Evolutionary conservation across 2,888 invertebrate species (phyloP).

Genomic region (Asteroscopus sphinx): DNA sequence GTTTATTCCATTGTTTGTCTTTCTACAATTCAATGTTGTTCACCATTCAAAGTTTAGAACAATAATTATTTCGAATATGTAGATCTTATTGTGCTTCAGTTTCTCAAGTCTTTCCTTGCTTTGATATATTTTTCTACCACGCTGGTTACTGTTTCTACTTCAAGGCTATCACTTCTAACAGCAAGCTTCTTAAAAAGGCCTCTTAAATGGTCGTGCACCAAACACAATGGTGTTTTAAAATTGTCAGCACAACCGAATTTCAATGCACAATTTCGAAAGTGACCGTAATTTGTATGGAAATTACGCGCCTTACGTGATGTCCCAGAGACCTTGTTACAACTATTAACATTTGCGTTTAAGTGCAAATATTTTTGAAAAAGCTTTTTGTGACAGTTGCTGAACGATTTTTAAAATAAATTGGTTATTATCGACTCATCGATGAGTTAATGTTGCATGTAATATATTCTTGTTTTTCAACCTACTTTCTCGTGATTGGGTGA

Average conservation of each 20-base stretch:
- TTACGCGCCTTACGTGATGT: constrained; percentile 77
- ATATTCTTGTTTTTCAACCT: constrained; percentile 28
- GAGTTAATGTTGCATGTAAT: constrained; percentile 25
- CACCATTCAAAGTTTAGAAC: background rate
- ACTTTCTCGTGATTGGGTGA: constrained; percentile 40
- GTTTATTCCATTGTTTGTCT: background rate
- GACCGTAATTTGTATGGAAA: constrained; percentile 86
- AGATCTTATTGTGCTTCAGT: constrained; percentile 1
- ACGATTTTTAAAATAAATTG: constrained; percentile 21
- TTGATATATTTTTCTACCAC: background rate
- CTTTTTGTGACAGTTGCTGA: constrained; percentile 20
- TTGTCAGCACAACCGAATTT: constrained; percentile 74
- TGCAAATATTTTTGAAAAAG: constrained; percentile 49
- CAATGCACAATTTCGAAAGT: constrained; percentile 85
- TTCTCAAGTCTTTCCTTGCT: background rate
- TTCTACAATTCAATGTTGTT: background rate
- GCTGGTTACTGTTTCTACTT: constrained; percentile 1
- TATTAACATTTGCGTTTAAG: constrained; percentile 69
- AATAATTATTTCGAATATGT: constrained; percentile 10
- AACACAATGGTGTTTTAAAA: constrained; percentile 80
- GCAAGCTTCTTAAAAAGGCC: constrained; percentile 12
- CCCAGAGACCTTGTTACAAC: constrained; percentile 80
- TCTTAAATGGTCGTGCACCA: constrained; percentile 53
- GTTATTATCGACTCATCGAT: constrained; percentile 14
- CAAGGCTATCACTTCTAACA: constrained; percentile 8